Percentiles rank a stretch among this genome's conserved stretches.
Evolutionary conservation across 2,888 invertebrate species (phyloP).

Genomic region (Amblyjoppa fuscipennis): DNA sequence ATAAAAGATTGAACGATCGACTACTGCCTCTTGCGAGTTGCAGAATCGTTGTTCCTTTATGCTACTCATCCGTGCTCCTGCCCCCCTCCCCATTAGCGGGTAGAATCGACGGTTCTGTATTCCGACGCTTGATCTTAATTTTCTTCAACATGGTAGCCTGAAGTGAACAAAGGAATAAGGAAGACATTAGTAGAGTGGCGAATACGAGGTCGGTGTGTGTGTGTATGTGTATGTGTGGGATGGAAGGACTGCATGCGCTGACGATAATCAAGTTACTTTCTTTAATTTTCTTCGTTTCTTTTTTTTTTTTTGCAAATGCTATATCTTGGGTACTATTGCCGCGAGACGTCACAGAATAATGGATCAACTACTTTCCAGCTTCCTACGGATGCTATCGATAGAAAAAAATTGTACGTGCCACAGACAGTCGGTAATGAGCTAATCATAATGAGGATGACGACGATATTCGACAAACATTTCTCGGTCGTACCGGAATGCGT

Average conservation of each 20-base stretch:
- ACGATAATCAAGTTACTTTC: conserved; percentile 75
- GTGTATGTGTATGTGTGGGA: conserved; percentile 20
- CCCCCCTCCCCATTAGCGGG: conserved; percentile 90
- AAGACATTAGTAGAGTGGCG: conserved; percentile 82
- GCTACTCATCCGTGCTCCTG: conserved; percentile 88
- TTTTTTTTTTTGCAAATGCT: conserved; percentile 43
- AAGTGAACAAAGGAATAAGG: conserved; percentile 84
- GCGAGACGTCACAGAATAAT: conserved; percentile 63
- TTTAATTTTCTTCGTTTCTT: conserved; percentile 4
- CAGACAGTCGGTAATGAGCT: conserved; percentile 57
- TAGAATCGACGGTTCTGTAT: conserved; percentile 93
- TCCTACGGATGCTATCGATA: conserved; percentile 72
- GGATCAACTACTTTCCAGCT: conserved; percentile 72
- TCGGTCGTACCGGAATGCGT: conserved; percentile 12
- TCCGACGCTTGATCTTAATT: conserved; percentile 98
- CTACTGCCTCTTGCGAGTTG: conserved; percentile 79
- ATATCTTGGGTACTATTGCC: conserved; percentile 49
- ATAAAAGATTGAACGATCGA: conserved; percentile 72
- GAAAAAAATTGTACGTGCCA: conserved; percentile 73
- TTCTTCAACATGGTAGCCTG: conserved; percentile 99
- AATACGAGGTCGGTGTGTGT: conserved; percentile 68
- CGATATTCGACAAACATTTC: conserved; percentile 50
- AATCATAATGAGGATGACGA: conserved; percentile 37
- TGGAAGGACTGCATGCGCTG: conserved; percentile 81
- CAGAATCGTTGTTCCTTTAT: conserved; percentile 80